A percentile compares a stretch with the other conserved stretches of the same genome.
phyloP scores from a whole-genome alignment of 2,888 invertebrate species.

The Scaptodrosophila latifasciaeformis region DNA sequence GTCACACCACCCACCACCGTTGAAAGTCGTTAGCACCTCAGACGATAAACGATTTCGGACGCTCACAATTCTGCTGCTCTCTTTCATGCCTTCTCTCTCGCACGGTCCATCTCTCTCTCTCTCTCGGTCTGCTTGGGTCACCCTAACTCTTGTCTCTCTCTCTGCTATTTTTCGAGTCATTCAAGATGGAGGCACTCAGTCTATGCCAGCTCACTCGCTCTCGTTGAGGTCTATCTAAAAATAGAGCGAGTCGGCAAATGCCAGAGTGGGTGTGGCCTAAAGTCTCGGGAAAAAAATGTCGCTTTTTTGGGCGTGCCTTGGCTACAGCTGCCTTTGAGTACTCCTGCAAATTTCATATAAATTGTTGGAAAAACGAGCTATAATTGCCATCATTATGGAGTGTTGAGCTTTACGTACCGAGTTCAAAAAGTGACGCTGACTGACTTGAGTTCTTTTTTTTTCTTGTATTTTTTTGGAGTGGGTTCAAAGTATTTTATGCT shows the following conservation, averaged over 20 bases:
- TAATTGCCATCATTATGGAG: constrained; percentile 74
- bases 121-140: neutral
- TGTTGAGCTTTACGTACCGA: constrained; percentile 60
- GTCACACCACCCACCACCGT: constrained; percentile 24
- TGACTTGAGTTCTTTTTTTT: neutral
- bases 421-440: constrained; percentile 25
- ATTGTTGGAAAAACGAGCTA: constrained; percentile 74
- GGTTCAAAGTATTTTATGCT: neutral
- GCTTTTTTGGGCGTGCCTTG: constrained; percentile 42
- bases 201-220: constrained; percentile 31
- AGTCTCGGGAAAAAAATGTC: constrained; percentile 6
- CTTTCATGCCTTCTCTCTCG: constrained; percentile 28
- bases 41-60: too few species aligned
- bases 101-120: constrained; percentile 5
- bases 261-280: constrained; percentile 20
- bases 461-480: neutral
- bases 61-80: too few species aligned
- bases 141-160: constrained; percentile 19
- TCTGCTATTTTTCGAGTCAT: constrained; percentile 20
- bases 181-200: constrained; percentile 67
- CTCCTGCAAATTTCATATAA: constrained; percentile 61
- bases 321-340: constrained; percentile 21
- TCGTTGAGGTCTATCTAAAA: neutral
- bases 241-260: neutral
- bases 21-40: constrained; percentile 3